Evolutionary conservation across 2,113 vertebrate species (phyloP), one percentile per base, ranked within the genome.

Genomic region (Pelobates fuscus): DNA sequence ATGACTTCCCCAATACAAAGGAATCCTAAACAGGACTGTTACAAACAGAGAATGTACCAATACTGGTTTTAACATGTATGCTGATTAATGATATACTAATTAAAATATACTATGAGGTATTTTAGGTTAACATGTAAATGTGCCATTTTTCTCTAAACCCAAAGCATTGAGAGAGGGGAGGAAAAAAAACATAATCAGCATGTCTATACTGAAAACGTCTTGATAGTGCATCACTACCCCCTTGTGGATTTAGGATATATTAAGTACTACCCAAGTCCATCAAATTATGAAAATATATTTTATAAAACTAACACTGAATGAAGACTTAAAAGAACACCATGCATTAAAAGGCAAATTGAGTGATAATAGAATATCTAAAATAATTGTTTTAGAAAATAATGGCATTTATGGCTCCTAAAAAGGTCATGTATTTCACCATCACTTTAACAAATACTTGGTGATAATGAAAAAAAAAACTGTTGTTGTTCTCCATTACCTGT

Each of bases 171-270:
- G 49, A 11, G 11, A 20, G 12, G 21, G 8, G 66, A 17, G 32
- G 12, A 71, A 70, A 74, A 77, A 66, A 74, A 49, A 68, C 55
- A 32, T 78, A 79, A 69, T 63, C 74, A 75, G 71, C 72, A 69
- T 66, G 77, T 68, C 79, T 21, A 37, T 62, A 61, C 71, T 71
- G 70, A 66, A 68, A 80, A 55, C 30, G 76, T 82, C 83, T 82
- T 66, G 29, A 81, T 81, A 82, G 88, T 86, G 63, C 88, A 86
- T 85, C 86, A 86, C 86, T 82, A 87, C 88, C 88, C 88, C 86
- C 88, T 89, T 87, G 88, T 89, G 88, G 88, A 84, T 86, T 86
- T 23, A 15, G 70, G 80, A 85, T 84, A 87, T 85, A 86, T 61
- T 59, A 70, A 60, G 24, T 68, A 54, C 27, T 77, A 54, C 57